Conservation (phyloP, 2,888 invertebrate species). For the Colletes collaris region DNA sequence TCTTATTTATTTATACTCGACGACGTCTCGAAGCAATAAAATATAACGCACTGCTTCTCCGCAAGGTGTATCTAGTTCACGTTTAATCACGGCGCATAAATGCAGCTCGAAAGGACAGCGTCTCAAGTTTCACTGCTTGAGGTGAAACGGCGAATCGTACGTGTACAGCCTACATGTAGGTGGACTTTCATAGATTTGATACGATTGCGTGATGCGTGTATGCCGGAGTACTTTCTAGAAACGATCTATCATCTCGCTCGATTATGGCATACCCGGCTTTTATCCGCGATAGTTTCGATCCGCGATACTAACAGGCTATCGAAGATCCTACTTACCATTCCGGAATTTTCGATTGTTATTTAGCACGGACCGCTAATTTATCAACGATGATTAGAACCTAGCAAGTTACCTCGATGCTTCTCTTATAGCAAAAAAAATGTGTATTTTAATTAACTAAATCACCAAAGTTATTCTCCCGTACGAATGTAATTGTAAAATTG, state of each 20-base stretch:
- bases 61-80: conserved; percentile 52
- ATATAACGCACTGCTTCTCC: conserved; percentile 14
- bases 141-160: conserved; percentile 66
- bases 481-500: no score
- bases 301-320: neutral
- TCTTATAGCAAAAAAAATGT: no score
- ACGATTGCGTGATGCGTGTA: conserved; percentile 68
- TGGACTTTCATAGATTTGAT: conserved; percentile 72
- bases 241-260: conserved; percentile 66
- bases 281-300: conserved; percentile 26
- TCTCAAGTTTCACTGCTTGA: conserved; percentile 68
- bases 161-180: conserved; percentile 62
- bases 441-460: no score
- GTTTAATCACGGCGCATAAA: conserved; percentile 53
- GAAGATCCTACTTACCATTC: neutral
- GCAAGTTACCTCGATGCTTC: no score
- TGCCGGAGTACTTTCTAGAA: conserved; percentile 66
- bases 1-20: neutral
- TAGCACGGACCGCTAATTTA: no score
- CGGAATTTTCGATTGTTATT: neutral
- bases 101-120: conserved; percentile 61
- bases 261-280: conserved; percentile 49
- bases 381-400: no score
- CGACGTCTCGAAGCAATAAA: conserved; percentile 7
- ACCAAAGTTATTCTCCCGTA: no score